These are phyloP conservation scores for Sialis fuliginosa DNA, from an alignment of 2,888 invertebrate genomes.

Conservation along the genomic window DNA sequence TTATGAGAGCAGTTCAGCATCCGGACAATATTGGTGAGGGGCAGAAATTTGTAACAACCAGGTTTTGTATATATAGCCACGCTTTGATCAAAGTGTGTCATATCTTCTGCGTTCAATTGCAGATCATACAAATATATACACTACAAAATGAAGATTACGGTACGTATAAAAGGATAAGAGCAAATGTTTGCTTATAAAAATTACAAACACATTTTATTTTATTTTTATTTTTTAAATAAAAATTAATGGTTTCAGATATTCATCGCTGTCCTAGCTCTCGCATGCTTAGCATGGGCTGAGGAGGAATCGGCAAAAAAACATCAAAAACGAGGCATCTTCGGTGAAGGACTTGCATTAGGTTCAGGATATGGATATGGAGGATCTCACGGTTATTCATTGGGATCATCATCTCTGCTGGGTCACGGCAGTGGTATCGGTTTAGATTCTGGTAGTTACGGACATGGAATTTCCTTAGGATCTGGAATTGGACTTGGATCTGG, in stretches of 20 bases:
- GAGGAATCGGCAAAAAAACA: slow-evolving; percentile 20
- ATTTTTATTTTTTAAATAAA: not conserved
- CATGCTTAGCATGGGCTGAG: slow-evolving; percentile 10
- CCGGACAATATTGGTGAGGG: no score
- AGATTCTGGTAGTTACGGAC: not conserved
- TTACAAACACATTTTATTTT: not conserved
- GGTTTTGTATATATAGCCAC: no score
- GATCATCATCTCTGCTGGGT: not conserved
- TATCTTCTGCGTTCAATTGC: no score
- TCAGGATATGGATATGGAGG: not conserved
- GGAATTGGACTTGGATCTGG: not conserved
- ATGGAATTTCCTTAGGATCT: not conserved
- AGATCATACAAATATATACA: no score
- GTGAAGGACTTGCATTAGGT: slow-evolving; percentile 15
- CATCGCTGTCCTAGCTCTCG: slow-evolving; percentile 13
- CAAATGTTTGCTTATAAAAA: not conserved
- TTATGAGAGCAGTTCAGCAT: no score
- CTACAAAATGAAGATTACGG: no score
- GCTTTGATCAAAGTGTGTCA: no score
- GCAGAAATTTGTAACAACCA: no score
- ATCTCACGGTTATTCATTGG: not conserved
- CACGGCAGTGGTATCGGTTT: not conserved
- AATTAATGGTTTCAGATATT: slow-evolving; percentile 3
- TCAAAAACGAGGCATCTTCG: slow-evolving; percentile 27
- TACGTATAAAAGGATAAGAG: no score